Base-by-base conservation (phyloP, 2,797 vertebrate genomes). In the Tapera naevia region DNA sequence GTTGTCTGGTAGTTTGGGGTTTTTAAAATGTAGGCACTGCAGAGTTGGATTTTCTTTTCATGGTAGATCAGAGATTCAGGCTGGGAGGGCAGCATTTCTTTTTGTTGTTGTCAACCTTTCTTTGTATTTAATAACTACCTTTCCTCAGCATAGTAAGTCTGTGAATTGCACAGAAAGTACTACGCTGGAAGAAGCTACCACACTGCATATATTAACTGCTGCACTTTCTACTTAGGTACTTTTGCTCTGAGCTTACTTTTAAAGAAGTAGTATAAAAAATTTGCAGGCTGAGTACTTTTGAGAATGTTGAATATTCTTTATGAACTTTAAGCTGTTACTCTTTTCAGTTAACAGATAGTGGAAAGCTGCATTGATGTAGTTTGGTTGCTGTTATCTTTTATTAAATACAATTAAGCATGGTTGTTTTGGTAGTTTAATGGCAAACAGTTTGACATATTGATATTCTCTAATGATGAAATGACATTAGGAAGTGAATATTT, bases 91-190 rank as follows among this genome's bases (percentile, higher is more conserved):
- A 96, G 48, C 17, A 10, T 94, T 93, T 83, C 66, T 94, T 94
- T 95, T 95, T 91, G 53, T 92, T 95, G 86, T 96, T 96, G 89
- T 87, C 94, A 97, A 3, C 94, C 76, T 94, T 93, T 95, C 83
- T 95, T 95, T 96, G 65, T 94, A 82, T 95, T 95, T 95, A 97
- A 94, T 94, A 96, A 94, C 89, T 94, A 93, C 82, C 87, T 97
- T 97, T 97, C 92, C 91, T 86, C 64, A 67, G 73, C 75, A 57
- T 56, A 83, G 93, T 92, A 82, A 94, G 78, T 93, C 95, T 97
- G 93, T 95, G 96, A 96, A 95, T 95, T 11, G 0, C 88, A 89
- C 60, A 95, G 70, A 86, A 96, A 72, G 88, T 88, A 65, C 65
- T 91, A 4, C 69, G 10, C 74, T 94, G 86, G 89, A 96, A 94